A percentile compares a stretch with the other conserved stretches of the same genome.
Conservation (phyloP, 1,140 invertebrate genomes). For the Laupala kohalensis region DNA sequence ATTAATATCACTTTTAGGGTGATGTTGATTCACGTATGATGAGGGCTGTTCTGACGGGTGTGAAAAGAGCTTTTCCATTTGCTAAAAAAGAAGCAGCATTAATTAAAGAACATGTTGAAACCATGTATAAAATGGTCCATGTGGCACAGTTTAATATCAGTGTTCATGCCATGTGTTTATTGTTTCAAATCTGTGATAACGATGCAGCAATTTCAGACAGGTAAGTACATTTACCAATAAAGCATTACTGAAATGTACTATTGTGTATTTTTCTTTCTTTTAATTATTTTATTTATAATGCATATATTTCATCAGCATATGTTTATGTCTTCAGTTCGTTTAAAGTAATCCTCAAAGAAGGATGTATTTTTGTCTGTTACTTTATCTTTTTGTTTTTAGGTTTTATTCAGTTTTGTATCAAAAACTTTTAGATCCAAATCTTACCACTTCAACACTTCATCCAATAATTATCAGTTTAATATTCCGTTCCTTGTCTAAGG, state of each 20-base stretch:
- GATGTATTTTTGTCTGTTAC: no score
- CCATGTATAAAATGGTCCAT: conserved; percentile 82
- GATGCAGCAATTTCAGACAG: conserved; percentile 38
- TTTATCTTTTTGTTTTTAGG: conserved; percentile 17
- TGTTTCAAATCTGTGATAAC: conserved; percentile 66
- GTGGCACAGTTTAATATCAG: conserved; percentile 67
- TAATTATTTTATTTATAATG: no score
- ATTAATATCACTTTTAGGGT: conserved; percentile 40
- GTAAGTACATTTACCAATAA: no score
- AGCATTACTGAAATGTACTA: background rate
- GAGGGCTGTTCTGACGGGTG: conserved; percentile 75
- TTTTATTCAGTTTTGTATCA: conserved; percentile 85
- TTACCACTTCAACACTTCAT: conserved; percentile 59
- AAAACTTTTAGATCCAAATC: conserved; percentile 66
- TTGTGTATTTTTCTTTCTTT: background rate
- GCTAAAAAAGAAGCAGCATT: conserved; percentile 41
- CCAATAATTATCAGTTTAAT: conserved; percentile 78
- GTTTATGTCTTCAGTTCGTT: no score
- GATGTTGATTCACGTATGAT: conserved; percentile 87
- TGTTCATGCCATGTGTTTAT: conserved; percentile 72
- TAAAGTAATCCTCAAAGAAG: no score
- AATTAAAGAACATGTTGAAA: conserved; percentile 58
- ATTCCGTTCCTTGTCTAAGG: conserved; percentile 69
- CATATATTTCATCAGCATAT: no score
- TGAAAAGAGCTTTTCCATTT: conserved; percentile 77